Evolutionary conservation across 2,797 vertebrate genomes (phyloP).

Genomic region (Oryzias sinensis): DNA sequence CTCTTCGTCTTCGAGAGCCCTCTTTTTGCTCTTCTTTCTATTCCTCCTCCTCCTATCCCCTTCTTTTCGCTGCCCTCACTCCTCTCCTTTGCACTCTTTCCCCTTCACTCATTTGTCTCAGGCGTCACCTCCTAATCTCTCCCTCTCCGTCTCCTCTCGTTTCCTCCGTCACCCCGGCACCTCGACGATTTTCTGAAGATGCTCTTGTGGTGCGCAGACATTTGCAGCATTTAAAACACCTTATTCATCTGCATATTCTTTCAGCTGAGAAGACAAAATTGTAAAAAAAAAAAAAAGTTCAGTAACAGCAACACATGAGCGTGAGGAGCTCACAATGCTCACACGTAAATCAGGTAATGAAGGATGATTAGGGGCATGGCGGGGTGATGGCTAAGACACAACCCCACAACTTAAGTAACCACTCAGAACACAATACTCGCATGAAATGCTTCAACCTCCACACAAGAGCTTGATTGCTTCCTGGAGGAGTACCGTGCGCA

Average conservation of each 20-base stretch:
- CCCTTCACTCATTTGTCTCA: slow-evolving; percentile 56
- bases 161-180: slow-evolving; percentile 53
- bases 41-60: slow-evolving; percentile 56
- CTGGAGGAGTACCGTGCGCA: slow-evolving; percentile 42
- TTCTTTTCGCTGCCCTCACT: slow-evolving; percentile 39
- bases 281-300: slow-evolving; percentile 9
- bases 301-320: slow-evolving; percentile 16
- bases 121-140: slow-evolving; percentile 61
- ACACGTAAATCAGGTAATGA: slow-evolving; percentile 57
- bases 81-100: slow-evolving; percentile 45
- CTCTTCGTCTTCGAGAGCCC: slow-evolving; percentile 63
- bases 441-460: slow-evolving; percentile 61
- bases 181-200: slow-evolving; percentile 40
- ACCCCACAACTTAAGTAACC: slow-evolving; percentile 68
- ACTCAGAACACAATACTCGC: slow-evolving; percentile 43
- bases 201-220: slow-evolving; percentile 29
- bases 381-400: slow-evolving; percentile 63
- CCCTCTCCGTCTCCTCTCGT: slow-evolving; percentile 37
- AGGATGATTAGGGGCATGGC: slow-evolving; percentile 64
- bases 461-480: slow-evolving; percentile 73
- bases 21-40: slow-evolving; percentile 44
- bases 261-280: slow-evolving; percentile 3
- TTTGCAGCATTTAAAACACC: slow-evolving; percentile 39
- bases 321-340: slow-evolving; percentile 1
- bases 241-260: slow-evolving; percentile 21